Evolutionary conservation across 2,888 invertebrate genomes (phyloP), one percentile per base, ranked within the genome.

Genomic region (Archaeoteleia sp.): DNA sequence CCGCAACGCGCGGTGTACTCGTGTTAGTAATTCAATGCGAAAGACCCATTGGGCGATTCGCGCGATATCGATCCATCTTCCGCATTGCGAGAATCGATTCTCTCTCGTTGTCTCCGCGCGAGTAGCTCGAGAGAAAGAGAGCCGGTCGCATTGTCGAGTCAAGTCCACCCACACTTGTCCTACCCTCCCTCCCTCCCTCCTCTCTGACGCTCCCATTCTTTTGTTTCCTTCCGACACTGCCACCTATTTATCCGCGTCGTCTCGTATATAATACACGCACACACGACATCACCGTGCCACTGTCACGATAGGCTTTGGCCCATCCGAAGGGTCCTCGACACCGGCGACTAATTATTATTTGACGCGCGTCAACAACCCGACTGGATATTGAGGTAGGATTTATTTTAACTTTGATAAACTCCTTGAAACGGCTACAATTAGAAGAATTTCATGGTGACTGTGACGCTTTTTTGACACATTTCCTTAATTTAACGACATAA

Each of bases 331-430:
- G 49, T 48, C 32, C 60, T 45, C 58, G 46, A 53, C 65, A 58
- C 51, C 32, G 53, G 5, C 42, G 46, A 14, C 45, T 78, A 78
- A 78, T 78, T 78, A 78, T 77, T 75, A 71, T 73, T 74, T 71
- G 77, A 74, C 75, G 66, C 70, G 51, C 70, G 72, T 71, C 74
- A 70, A 55, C 61, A 48, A 27, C 51, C 51, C 51, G 55, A 46
- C 42, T 49, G n/a, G n/a, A n/a, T n/a, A n/a, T n/a, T n/a, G n/a
- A n/a, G n/a, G n/a, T n/a, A n/a, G n/a, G 20, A 5, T 42, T 51
- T 61, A 61, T 61, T 63, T 63, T 54, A 63, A 30, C 20, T 68
- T 54, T 58, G 12, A 54, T 45, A 40, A 23, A 55, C 42, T 55
- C 63, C n/a, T n/a, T n/a, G 51, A 63, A 32, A 40, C 57, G 46